Base-by-base conservation (phyloP, 2,888 invertebrate species). In the Eilema depressum region DNA sequence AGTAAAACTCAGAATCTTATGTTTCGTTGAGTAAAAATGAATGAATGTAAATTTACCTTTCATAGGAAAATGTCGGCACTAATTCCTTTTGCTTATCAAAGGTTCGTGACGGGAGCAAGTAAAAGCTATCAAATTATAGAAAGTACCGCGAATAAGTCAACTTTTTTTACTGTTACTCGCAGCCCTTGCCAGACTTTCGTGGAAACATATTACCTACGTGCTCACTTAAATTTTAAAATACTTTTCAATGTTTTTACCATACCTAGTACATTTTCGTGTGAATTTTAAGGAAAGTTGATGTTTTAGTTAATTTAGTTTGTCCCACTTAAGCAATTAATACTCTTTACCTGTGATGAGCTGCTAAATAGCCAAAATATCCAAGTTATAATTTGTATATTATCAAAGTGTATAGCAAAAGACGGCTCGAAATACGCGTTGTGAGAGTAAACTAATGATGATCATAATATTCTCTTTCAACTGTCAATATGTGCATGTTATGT, bases 91-190 rank as follows among this genome's bases (percentile, higher is more conserved):
- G 53, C 60, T 67, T 73, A 64, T 75, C 47, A 68, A 74, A 63
- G 47, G 25, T 88, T 89, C 90, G 89, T 90, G 90, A 84, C 85
- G 79, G 75, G 75, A 76, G 71, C 74, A 66, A 78, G 78, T 81
- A 75, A 84, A 85, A 80, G 80, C 77, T 80, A 84, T 82, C 76
- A 86, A 86, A 85, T 85, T 85, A 85, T 80, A 82, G 84, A 79
- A 81, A 80, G 77, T 80, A 80, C 76, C 76, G 81, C 74, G 69
- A 75, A 75, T 76, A 71, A 76, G 76, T 77, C 73, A 77, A 33
- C 82, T 73, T 79, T 85, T 84, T 78, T 73, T n/a, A 75, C 73
- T 79, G 76, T 75, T 75, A 77, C 82, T 81, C 77, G 75, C 76
- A 59, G 76, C 75, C 71, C 69, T 59, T 65, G 73, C 81, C 79